Percentiles rank a stretch among this genome's conserved stretches.
phyloP scores from a whole-genome alignment of 2,113 vertebrate genomes.

The Coregonus clupeaformis region DNA sequence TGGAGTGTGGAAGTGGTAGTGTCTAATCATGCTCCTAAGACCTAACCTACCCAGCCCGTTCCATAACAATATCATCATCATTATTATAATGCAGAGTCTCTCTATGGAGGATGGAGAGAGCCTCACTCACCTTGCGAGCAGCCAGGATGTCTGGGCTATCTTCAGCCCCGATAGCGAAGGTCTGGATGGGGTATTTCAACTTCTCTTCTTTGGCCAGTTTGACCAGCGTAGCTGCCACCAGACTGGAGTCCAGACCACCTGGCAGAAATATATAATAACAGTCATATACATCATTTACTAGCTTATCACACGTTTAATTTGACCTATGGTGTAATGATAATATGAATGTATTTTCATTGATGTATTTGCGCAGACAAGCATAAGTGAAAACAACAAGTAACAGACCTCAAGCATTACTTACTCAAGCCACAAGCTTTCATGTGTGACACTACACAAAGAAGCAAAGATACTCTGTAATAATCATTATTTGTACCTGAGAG shows the following conservation, averaged over 20 bases:
- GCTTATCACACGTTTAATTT: neutral
- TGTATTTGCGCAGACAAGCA: too few species aligned
- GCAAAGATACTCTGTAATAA: neutral
- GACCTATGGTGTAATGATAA: neutral
- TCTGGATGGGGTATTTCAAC: slow-evolving; percentile 84
- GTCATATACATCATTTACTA: neutral
- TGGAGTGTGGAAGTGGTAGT: too few species aligned
- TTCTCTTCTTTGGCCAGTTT: slow-evolving; percentile 83
- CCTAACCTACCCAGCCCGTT: too few species aligned
- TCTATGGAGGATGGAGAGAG: too few species aligned
- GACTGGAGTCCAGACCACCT: slow-evolving; percentile 94
- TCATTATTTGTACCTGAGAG: slow-evolving; percentile 80
- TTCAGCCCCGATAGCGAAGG: slow-evolving; percentile 88
- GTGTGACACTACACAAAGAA: neutral
- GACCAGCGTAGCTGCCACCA: slow-evolving; percentile 86
- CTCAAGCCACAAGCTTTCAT: neutral
- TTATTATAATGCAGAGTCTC: too few species aligned
- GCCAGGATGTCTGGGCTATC: slow-evolving; percentile 87
- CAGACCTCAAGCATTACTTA: neutral
- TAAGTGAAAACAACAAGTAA: too few species aligned
- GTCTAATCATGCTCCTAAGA: too few species aligned
- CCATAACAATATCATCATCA: too few species aligned
- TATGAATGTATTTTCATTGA: too few species aligned
- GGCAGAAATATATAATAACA: neutral
- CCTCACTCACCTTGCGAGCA: slow-evolving; percentile 81